Evolutionary conservation across 1,140 invertebrate species (phyloP).

Genomic region (Eubasilissa regina): DNA sequence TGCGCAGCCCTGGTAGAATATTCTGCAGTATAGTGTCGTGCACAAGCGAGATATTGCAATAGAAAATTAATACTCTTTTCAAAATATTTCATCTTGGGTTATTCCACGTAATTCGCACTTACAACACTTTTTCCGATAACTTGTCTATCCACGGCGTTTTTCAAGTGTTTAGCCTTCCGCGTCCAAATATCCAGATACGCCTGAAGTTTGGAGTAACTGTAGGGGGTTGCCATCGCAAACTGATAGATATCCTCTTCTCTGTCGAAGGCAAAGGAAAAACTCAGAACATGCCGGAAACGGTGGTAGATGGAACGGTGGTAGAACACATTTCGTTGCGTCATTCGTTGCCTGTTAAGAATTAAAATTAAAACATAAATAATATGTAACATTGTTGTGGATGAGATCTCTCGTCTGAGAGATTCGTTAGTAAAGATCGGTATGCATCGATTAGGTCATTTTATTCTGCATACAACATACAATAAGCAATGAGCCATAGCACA

Average conservation of each 20-base stretch:
- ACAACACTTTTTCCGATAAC: conserved; percentile 82
- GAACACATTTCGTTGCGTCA: conserved; percentile 90
- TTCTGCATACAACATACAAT: too few relatives aligned
- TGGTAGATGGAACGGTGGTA: conserved; percentile 94
- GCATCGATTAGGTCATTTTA: too few relatives aligned
- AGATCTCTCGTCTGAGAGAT: too few relatives aligned
- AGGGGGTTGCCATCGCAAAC: conserved; percentile 93
- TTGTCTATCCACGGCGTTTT: conserved; percentile 76
- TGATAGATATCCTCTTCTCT: conserved; percentile 94
- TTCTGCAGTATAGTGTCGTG: too few relatives aligned
- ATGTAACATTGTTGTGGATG: too few relatives aligned
- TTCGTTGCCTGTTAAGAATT: conserved; percentile 82
- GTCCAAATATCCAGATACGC: conserved; percentile 87
- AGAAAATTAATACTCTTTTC: too few relatives aligned
- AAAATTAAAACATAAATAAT: not conserved
- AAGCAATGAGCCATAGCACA: too few relatives aligned
- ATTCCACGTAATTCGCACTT: conserved; percentile 62
- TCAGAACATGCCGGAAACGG: conserved; percentile 93
- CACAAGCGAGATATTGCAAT: too few relatives aligned
- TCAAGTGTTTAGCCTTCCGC: conserved; percentile 70
- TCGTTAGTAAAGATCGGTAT: too few relatives aligned
- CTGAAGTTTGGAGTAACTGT: conserved; percentile 92
- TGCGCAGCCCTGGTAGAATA: too few relatives aligned
- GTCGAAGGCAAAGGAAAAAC: conserved; percentile 95
- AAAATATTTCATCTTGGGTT: too few relatives aligned